phyloP scores from a whole-genome alignment of 2,888 invertebrate genomes.

The Euspilapteryx auroguttella region DNA sequence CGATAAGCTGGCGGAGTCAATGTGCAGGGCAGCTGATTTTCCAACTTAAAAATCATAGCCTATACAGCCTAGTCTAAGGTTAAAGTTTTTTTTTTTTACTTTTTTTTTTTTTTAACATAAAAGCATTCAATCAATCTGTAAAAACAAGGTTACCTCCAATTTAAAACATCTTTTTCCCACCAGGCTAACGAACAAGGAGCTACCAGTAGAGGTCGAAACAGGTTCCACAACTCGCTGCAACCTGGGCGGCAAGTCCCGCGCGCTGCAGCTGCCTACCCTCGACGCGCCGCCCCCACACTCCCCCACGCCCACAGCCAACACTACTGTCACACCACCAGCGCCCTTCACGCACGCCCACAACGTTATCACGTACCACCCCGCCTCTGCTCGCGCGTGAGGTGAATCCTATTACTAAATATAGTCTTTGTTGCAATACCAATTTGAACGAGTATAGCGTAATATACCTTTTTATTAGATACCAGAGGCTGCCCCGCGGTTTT shows the following conservation, averaged over 20 bases:
- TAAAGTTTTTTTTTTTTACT: too few species aligned
- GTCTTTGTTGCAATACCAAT: background rate
- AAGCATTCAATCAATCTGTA: background rate
- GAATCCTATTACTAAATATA: background rate
- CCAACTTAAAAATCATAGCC: too few species aligned
- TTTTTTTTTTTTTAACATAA: background rate
- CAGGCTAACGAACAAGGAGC: conserved; percentile 70
- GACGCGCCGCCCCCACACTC: conserved; percentile 10
- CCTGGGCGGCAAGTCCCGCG: conserved; percentile 76
- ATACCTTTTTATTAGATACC: too few species aligned
- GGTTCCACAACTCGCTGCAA: conserved; percentile 79
- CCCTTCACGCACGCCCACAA: conserved; percentile 55
- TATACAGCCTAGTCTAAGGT: too few species aligned
- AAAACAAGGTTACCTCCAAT: background rate
- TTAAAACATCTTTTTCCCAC: background rate
- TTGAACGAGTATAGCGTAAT: background rate
- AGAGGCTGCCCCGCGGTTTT: too few species aligned
- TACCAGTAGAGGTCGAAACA: conserved; percentile 74
- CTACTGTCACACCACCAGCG: too few species aligned
- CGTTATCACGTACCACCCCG: conserved; percentile 54
- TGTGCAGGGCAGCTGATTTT: too few species aligned
- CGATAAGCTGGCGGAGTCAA: too few species aligned
- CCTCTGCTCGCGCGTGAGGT: conserved; percentile 30
- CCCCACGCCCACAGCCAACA: conserved; percentile 10
- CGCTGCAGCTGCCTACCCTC: conserved; percentile 35